phyloP scores from a whole-genome alignment of 2,888 invertebrate genomes.

The Campaea margaritaria region DNA sequence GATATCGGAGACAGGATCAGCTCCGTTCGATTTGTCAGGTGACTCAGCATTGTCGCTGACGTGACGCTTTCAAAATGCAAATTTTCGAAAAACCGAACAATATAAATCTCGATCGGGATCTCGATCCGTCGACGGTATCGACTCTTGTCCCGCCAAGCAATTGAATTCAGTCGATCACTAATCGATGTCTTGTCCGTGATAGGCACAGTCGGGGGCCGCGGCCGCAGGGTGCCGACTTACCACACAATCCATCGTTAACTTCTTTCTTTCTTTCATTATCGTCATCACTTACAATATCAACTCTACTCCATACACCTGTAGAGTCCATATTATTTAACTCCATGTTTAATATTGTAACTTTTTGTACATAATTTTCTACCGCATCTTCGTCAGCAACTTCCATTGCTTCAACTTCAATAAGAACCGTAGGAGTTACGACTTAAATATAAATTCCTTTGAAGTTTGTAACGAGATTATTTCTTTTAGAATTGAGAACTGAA shows the following conservation, averaged over 20 bases:
- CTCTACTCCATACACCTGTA: conserved; percentile 67
- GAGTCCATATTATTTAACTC: conserved; percentile 70
- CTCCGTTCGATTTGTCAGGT: conserved; percentile 81
- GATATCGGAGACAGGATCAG: conserved; percentile 80
- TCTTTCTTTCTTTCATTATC: conserved; percentile 84
- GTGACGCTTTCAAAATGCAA: conserved; percentile 84
- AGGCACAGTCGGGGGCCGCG: conserved; percentile 83
- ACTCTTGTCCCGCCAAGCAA: conserved; percentile 81
- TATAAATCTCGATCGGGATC: conserved; percentile 79
- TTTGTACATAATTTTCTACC: conserved; percentile 81
- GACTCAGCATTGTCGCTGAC: conserved; percentile 83
- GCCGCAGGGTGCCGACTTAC: conserved; percentile 85
- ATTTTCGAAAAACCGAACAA: conserved; percentile 82
- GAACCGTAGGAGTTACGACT: conserved; percentile 63
- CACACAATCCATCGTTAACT: conserved; percentile 86
- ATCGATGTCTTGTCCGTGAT: conserved; percentile 86
- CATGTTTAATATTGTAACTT: conserved; percentile 73
- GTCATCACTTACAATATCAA: conserved; percentile 70
- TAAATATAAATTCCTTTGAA: conserved; percentile 66
- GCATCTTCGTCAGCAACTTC: conserved; percentile 79
- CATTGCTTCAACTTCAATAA: conserved; percentile 58
- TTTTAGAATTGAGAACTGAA: conserved; percentile 60
- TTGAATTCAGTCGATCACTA: conserved; percentile 86
- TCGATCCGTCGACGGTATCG: conserved; percentile 80
- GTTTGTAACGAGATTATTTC: conserved; percentile 50